Base-by-base conservation (phyloP, 2,888 invertebrate genomes). In the Morpho achilles region DNA sequence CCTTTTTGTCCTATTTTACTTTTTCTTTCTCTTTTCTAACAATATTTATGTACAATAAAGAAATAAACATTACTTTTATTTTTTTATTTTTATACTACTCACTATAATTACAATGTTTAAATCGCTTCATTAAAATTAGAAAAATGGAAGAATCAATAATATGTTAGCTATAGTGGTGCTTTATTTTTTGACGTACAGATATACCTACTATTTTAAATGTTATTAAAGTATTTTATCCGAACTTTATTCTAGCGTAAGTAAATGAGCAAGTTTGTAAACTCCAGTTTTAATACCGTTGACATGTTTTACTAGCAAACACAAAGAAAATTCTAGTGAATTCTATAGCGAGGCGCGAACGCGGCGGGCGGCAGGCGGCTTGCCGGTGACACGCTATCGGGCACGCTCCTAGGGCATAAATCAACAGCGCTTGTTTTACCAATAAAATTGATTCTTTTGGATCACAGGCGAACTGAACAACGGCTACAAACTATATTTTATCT, bases 401-500 rank as follows among this genome's bases (percentile, higher is more conserved):
- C 82, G 87, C 84, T 82, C 80, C 73, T 73, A 74, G 75, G 74
- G 72, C 82, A 87, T 88, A 88, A 89, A 88, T 88, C 87, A 87
- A 80, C 70, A 70, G 73, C 73, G 83, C 79, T 84, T 88, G 87
- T 87, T 89, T 87, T 79, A 83, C 85, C 83, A 86, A 87, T 87
- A 84, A 85, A 87, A 89, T 84, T 86, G 84, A 88, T 85, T 85
- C 83, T 82, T 86, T 83, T 75, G 76, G 77, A 76, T 82, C 76
- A 73, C 74, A 72, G 69, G 70, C 75, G 66, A 76, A 73, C 73
- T 72, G 72, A 71, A 74, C 75, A 56, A 55, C 56, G 57, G 47
- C 44, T 58, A 58, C 46, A 57, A 39, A 52, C 39, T 49, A 50
- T 52, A 62, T 60, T 60, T 60, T 62, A 58, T 52, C 42, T 49